A percentile compares a stretch with the other conserved stretches of the same genome.
phyloP scores from a whole-genome alignment of 2,113 vertebrate genomes.

The Thymallus thymallus region DNA sequence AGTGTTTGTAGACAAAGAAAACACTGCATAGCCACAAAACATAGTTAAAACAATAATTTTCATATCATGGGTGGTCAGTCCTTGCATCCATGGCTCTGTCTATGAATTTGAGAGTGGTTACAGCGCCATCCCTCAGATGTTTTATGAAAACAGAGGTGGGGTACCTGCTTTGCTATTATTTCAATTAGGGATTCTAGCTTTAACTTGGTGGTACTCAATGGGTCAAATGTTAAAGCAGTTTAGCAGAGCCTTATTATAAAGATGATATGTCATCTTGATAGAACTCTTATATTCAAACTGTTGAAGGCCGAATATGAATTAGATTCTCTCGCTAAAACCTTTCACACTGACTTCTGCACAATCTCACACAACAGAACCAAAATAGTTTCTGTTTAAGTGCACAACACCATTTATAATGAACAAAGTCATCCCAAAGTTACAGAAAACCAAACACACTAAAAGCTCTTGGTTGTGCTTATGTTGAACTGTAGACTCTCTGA shows the following conservation, averaged over 20 bases:
- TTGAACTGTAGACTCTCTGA: conserved; percentile 51
- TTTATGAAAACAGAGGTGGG: too few relatives aligned
- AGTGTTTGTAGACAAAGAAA: too few relatives aligned
- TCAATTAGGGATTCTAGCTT: neutral
- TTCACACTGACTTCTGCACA: conserved; percentile 41
- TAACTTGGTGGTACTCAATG: neutral
- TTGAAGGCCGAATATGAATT: conserved; percentile 25
- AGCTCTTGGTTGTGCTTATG: conserved; percentile 48
- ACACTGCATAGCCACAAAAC: too few relatives aligned
- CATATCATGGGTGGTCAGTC: too few relatives aligned
- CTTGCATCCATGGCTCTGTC: too few relatives aligned
- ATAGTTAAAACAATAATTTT: too few relatives aligned
- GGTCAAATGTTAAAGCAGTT: neutral
- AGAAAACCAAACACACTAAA: conserved; percentile 58
- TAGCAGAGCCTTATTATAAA: neutral
- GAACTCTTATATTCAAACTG: conserved; percentile 11
- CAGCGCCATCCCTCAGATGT: too few relatives aligned
- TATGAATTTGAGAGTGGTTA: too few relatives aligned
- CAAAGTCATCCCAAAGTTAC: conserved; percentile 27
- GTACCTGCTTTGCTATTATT: neutral
- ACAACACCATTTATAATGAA: conserved; percentile 47
- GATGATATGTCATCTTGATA: neutral
- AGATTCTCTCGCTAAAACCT: conserved; percentile 16
- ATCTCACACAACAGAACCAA: conserved; percentile 33
- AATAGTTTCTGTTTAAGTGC: conserved; percentile 29